Conservation (phyloP, 92 coral and sea anemone genomes). For the Porites cylindrica region DNA sequence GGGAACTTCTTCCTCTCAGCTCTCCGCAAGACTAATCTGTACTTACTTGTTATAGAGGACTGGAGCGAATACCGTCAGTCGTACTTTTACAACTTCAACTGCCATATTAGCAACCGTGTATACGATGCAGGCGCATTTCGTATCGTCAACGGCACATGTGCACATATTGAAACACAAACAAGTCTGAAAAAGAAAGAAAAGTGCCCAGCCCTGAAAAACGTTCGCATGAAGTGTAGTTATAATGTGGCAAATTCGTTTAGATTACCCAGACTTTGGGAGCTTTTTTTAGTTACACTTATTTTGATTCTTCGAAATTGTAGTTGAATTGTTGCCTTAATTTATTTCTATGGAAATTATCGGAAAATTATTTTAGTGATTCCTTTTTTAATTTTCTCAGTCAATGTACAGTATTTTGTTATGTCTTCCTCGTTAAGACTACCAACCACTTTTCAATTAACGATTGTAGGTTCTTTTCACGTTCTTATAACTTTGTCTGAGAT, state of each 20-base stretch:
- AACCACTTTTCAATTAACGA: no score
- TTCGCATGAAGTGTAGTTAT: constrained; percentile 85
- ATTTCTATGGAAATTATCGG: not conserved
- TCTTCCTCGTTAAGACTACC: no score
- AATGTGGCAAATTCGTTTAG: constrained; percentile 52
- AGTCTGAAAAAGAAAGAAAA: constrained; percentile 79
- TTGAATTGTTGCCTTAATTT: not conserved
- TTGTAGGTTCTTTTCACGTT: no score
- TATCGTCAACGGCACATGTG: constrained; percentile 98
- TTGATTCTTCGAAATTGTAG: not conserved
- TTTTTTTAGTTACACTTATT: not conserved
- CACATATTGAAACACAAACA: constrained; percentile 85
- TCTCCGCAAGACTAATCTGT: constrained; percentile 91
- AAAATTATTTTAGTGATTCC: not conserved
- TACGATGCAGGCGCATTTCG: constrained; percentile 99
- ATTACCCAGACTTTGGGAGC: not conserved
- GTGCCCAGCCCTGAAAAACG: constrained; percentile 88
- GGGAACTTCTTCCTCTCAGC: constrained; percentile 92
- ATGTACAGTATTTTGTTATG: no score
- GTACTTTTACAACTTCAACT: constrained; percentile 96
- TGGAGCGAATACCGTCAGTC: constrained; percentile 97
- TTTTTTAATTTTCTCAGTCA: no score
- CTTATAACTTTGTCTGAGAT: no score
- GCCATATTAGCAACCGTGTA: constrained; percentile 94
- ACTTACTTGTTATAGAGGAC: constrained; percentile 91